Evolutionary conservation across 2,113 vertebrate genomes (phyloP).

Genomic region (Odobenus rosmarus): DNA sequence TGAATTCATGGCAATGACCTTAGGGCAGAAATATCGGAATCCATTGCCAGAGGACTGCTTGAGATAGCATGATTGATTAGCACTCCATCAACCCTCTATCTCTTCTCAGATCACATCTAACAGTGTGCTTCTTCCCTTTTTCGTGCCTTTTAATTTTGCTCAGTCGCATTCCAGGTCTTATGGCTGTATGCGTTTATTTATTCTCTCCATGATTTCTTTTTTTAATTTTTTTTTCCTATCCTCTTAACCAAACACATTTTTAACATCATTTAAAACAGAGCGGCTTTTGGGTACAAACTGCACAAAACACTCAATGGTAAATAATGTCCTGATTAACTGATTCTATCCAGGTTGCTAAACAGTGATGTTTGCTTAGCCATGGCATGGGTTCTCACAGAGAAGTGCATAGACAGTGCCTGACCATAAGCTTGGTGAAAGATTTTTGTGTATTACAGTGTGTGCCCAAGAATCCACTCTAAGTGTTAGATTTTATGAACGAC

Average conservation of each 20-base stretch:
- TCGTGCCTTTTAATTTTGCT: conserved; percentile 1
- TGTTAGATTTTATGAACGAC: neutral
- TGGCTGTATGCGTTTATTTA: conserved; percentile 17
- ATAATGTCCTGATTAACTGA: conserved; percentile 21
- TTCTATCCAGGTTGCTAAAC: neutral
- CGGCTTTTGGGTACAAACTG: neutral
- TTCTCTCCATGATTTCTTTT: neutral
- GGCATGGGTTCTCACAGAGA: neutral
- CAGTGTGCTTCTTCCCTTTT: neutral
- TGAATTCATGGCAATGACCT: conserved; percentile 33
- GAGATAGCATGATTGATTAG: conserved; percentile 32
- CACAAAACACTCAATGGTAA: neutral
- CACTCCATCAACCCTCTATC: neutral
- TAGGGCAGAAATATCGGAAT: conserved; percentile 2
- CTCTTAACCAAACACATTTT: neutral
- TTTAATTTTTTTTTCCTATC: neutral
- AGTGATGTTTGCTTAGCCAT: neutral
- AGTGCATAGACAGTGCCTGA: neutral
- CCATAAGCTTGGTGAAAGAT: neutral
- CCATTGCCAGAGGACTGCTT: neutral
- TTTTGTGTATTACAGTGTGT: neutral
- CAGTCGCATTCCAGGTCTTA: neutral
- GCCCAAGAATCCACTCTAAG: neutral
- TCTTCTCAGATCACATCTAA: neutral
- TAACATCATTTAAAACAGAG: conserved; percentile 14